Conservation (phyloP, 2,888 invertebrate genomes). For the Agrochola lychnidis region DNA sequence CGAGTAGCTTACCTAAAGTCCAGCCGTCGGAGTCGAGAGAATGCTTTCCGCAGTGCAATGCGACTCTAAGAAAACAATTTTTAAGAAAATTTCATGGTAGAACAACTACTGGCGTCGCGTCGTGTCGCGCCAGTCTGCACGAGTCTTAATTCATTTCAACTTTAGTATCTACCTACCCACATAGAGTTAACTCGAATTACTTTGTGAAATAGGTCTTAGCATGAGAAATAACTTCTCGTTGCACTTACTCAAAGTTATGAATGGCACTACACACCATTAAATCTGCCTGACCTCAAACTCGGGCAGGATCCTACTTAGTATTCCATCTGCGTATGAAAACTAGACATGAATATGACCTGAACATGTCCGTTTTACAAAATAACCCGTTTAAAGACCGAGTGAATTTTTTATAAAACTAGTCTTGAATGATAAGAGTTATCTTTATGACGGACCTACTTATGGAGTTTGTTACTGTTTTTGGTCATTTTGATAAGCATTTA, state of each 20-base stretch:
- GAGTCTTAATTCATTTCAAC: neutral
- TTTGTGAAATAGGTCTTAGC: constrained; percentile 8
- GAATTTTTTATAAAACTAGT: constrained; percentile 10
- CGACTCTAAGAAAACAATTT: too few species aligned
- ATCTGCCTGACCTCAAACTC: constrained; percentile 29
- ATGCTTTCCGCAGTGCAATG: too few species aligned
- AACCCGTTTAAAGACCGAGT: constrained; percentile 9
- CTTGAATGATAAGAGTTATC: constrained; percentile 32
- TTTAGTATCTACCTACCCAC: neutral
- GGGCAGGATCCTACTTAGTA: constrained; percentile 29
- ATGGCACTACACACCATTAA: constrained; percentile 5
- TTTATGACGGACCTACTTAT: constrained; percentile 36
- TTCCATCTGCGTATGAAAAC: constrained; percentile 19
- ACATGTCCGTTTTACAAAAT: constrained; percentile 35
- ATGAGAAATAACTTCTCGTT: neutral
- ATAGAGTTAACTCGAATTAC: neutral
- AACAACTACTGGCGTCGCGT: too few species aligned
- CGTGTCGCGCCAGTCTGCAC: too few species aligned
- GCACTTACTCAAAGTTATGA: constrained; percentile 10
- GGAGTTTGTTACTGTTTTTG: constrained; percentile 11
- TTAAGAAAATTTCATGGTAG: too few species aligned
- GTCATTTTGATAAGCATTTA: constrained; percentile 27
- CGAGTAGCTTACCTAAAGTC: neutral
- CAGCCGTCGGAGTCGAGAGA: too few species aligned
- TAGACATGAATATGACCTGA: neutral